Conservation (phyloP, 2,113 vertebrate species). For the Solea solea region DNA sequence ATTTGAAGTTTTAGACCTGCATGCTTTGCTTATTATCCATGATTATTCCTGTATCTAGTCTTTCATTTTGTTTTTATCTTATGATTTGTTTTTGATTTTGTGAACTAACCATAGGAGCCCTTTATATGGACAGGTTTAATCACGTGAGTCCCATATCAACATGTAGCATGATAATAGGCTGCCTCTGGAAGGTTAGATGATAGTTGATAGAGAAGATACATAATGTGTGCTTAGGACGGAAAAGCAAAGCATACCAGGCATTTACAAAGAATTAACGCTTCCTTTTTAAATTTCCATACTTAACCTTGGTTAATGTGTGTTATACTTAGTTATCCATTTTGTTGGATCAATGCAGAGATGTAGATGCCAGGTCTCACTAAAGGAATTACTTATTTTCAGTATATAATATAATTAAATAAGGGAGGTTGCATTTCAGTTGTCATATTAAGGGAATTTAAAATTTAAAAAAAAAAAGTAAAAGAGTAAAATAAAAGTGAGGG, state of each 20-base stretch:
- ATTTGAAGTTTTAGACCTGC: slow-evolving; percentile 93
- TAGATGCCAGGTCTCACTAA: slow-evolving; percentile 66
- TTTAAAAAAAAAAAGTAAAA: too few species aligned
- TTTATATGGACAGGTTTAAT: slow-evolving; percentile 82
- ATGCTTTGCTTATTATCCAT: slow-evolving; percentile 98
- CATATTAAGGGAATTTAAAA: not conserved
- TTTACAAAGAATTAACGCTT: slow-evolving; percentile 83
- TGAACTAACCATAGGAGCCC: slow-evolving; percentile 87
- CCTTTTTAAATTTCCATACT: slow-evolving; percentile 45
- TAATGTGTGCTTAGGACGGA: slow-evolving; percentile 77
- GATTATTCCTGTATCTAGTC: slow-evolving; percentile 86
- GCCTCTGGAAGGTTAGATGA: slow-evolving; percentile 82
- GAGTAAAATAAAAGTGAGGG: too few species aligned
- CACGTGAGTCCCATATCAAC: slow-evolving; percentile 84
- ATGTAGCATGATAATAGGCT: slow-evolving; percentile 91
- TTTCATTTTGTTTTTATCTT: slow-evolving; percentile 64
- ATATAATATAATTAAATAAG: not conserved
- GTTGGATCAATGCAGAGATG: slow-evolving; percentile 25
- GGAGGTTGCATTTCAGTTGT: not conserved
- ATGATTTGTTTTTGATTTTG: slow-evolving; percentile 77
- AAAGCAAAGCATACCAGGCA: slow-evolving; percentile 84
- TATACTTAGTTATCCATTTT: slow-evolving; percentile 9
- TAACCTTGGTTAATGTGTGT: not conserved
- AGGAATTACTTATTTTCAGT: slow-evolving; percentile 47
- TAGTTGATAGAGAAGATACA: slow-evolving; percentile 72